Evolutionary conservation across 2,888 invertebrate genomes (phyloP).

Genomic region (Trichacis sp.): DNA sequence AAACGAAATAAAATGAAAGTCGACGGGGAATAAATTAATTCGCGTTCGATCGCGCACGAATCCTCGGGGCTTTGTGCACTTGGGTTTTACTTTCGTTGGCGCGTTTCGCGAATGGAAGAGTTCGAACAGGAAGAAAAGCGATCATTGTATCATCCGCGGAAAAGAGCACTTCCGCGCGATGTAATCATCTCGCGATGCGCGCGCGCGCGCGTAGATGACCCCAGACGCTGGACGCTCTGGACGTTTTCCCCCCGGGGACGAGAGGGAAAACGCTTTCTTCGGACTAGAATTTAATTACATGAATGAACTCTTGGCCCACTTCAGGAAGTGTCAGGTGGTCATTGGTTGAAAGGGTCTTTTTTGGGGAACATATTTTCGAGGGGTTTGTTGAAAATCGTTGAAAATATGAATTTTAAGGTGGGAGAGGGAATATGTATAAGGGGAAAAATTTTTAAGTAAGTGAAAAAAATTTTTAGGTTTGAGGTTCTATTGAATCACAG

Average conservation of each 20-base stretch:
- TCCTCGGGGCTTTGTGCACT: no score
- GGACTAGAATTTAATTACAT: slow-evolving; percentile 61
- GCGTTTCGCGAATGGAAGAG: no score
- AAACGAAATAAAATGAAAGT: slow-evolving; percentile 2
- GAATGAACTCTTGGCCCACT: slow-evolving; percentile 64
- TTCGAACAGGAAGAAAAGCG: slow-evolving; percentile 6
- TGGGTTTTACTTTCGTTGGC: slow-evolving; percentile 8
- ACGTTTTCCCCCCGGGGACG: slow-evolving; percentile 40
- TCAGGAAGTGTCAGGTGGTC: slow-evolving; percentile 34
- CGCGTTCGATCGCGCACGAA: background rate
- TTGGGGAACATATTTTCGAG: no score
- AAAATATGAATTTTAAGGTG: no score
- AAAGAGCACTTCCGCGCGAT: slow-evolving; percentile 53
- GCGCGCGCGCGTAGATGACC: slow-evolving; percentile 27
- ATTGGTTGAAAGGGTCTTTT: background rate
- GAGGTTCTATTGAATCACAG: no score
- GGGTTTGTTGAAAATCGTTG: no score
- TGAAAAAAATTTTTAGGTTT: no score
- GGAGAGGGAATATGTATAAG: no score
- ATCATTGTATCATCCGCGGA: slow-evolving; percentile 50
- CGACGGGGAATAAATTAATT: slow-evolving; percentile 2
- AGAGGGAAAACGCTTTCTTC: slow-evolving; percentile 66
- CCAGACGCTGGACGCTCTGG: slow-evolving; percentile 12
- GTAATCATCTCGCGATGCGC: slow-evolving; percentile 51
- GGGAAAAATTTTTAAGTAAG: no score